Evolutionary conservation across 2,888 invertebrate genomes (phyloP), one percentile per base, ranked within the genome.

Genomic region (Hirtodrosophila trivittata): DNA sequence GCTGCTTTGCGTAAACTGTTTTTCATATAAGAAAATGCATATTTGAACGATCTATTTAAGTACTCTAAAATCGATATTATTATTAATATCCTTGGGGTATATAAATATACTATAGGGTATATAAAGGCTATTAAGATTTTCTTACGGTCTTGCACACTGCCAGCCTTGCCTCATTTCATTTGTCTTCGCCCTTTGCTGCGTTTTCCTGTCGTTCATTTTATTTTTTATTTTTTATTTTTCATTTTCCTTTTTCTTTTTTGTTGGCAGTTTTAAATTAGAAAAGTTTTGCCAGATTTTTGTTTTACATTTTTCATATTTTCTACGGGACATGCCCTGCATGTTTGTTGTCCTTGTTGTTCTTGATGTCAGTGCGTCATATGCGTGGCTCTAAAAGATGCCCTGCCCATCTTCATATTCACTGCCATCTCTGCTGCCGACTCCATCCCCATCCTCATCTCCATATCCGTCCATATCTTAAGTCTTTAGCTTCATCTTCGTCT

Each of bases 261-360:
- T 85, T 82, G 75, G 87, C 82, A 85, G 86, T 82, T 82, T 82
- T 82, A 82, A 82, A 82, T 82, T 82, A 82, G 82, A 82, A 82
- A 82, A 82, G 82, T 82, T 82, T 82, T 59, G 80, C 83, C 76
- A 83, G 80, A 83, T 83, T 78, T 87, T 87, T 83, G 76, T 82
- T 82, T 87, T 75, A 77, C 86, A 78, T 87, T 75, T 81, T 87
- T 85, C 86, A 87, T 85, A 85, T 87, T 82, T 87, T 82, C 85
- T 67, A 73, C 77, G 82, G 80, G 77, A 71, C 82, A 50, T 71
- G 82, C 69, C 60, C 59, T 71, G 86, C 84, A 73, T 84, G 73
- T 62, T 76, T 73, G 64, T 76, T 77, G 77, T 70, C 59, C 59
- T 65, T 76, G 58, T 62, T 72, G 57, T 45, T 62, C 39, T 57